A percentile compares a stretch with the other conserved stretches of the same genome.
phyloP scores from a whole-genome alignment of 2,797 vertebrate species.

The Presbytis comata region DNA sequence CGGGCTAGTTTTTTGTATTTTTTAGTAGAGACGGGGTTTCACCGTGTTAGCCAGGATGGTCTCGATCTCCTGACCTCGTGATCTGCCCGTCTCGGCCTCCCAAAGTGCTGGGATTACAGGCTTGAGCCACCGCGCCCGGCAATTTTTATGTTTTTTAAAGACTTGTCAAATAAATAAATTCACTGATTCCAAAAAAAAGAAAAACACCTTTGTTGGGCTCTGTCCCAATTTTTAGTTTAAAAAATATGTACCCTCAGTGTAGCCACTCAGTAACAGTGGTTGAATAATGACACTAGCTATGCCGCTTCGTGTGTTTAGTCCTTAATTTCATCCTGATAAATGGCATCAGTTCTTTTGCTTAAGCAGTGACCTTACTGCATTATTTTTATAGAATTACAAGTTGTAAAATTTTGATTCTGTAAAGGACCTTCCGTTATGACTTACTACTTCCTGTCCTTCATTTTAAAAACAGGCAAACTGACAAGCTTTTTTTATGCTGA shows the following conservation, averaged over 20 bases:
- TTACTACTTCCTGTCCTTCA: background rate
- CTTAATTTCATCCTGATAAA: conserved; percentile 43
- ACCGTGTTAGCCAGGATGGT: too few relatives aligned
- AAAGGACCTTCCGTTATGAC: background rate
- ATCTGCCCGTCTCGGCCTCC: too few relatives aligned
- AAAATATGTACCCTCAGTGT: background rate
- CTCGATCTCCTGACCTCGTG: too few relatives aligned
- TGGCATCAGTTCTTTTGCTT: background rate
- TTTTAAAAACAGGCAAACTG: background rate
- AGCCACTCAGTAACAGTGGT: background rate
- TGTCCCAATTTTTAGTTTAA: conserved; percentile 49
- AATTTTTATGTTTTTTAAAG: conserved; percentile 44
- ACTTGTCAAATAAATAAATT: conserved; percentile 40
- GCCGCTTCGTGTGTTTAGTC: background rate
- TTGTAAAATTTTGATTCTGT: background rate
- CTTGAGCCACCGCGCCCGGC: too few relatives aligned
- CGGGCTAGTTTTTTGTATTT: too few relatives aligned
- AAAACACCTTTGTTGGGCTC: conserved; percentile 15
- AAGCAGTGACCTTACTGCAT: background rate
- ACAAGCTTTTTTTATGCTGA: background rate
- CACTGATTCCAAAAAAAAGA: background rate
- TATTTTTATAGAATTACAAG: conserved; percentile 35
- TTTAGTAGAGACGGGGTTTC: too few relatives aligned
- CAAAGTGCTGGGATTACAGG: too few relatives aligned
- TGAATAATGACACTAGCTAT: background rate